Evolutionary conservation across 2,888 invertebrate species (phyloP).

Genomic region (Phaonia tiefii): DNA sequence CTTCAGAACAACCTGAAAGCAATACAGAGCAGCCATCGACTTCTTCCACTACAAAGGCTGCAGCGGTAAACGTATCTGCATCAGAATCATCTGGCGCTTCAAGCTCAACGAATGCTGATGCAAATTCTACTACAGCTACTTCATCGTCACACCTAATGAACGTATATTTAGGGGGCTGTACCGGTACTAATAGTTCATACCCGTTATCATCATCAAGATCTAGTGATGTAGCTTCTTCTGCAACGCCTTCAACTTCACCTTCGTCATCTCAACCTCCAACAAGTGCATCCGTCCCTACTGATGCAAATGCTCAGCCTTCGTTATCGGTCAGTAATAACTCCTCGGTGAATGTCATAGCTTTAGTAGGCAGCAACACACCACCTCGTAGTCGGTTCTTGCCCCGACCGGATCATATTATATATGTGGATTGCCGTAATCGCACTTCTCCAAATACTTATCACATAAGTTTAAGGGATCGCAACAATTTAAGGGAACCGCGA

Average conservation of each 20-base stretch:
- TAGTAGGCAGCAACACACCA: slow-evolving; percentile 69
- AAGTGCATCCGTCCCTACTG: slow-evolving; percentile 60
- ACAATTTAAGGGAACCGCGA: slow-evolving; percentile 63
- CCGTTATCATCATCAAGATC: slow-evolving; percentile 55
- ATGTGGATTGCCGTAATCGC: slow-evolving; percentile 71
- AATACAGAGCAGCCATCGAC: slow-evolving; percentile 47
- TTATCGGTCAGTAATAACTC: slow-evolving; percentile 2
- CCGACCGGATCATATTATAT: slow-evolving; percentile 74
- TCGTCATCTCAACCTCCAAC: slow-evolving; percentile 31
- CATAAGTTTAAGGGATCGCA: slow-evolving; percentile 63
- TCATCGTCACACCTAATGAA: neutral
- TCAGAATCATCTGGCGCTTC: neutral
- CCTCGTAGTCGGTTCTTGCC: slow-evolving; percentile 73
- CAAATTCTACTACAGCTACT: neutral
- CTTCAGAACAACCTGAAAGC: neutral
- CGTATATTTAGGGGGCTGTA: neutral
- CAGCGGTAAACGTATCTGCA: neutral
- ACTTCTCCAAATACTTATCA: slow-evolving; percentile 37
- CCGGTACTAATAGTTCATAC: slow-evolving; percentile 59
- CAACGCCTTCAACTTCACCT: neutral
- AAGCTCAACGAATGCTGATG: slow-evolving; percentile 3
- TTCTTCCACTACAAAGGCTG: slow-evolving; percentile 17
- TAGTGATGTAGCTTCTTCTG: slow-evolving; percentile 43
- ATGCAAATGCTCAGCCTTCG: slow-evolving; percentile 39
- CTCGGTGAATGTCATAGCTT: slow-evolving; percentile 48